Evolutionary conservation across 2,888 invertebrate species (phyloP), one percentile per base, ranked within the genome.

Genomic region (Esperia sulphurella): DNA sequence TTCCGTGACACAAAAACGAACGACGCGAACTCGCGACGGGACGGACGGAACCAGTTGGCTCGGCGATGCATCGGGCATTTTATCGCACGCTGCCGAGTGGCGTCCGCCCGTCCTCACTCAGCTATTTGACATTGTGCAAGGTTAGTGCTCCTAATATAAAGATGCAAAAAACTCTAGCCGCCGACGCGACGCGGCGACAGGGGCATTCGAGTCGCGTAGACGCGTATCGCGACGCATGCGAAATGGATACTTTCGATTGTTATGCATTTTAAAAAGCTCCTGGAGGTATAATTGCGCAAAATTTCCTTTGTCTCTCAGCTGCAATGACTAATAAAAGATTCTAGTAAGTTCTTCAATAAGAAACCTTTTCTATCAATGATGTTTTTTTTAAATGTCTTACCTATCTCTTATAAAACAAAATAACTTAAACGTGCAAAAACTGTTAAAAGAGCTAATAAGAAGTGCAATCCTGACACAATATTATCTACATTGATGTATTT

Each of bases 61-160:
- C 51, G 21, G 31, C 21, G 49, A 14, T 68, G 72, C 73, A 73
- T 71, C 76, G 68, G 50, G 50, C 61, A 64, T 66, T 65, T 44
- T 72, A 68, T 69, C 68, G 75, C 68, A 56, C 65, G 65, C 49
- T 46, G 51, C 57, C 59, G 54, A 56, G 57, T 58, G 56, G 63
- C 61, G 59, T 66, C 63, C 62, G 61, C 60, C 59, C 67, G 65
- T 61, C 60, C 61, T 65, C 50, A 33, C 47, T 79, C 80, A 86
- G 79, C 85, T 81, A 86, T 89, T 86, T 86, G 88, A 87, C 88
- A 88, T 89, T 88, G 88, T 72, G 83, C 85, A 89, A 89, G 88
- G 88, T 87, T 84, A 86, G 84, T 86, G 85, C 76, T 83, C 87
- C 85, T 86, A 82, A 83, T 86, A 79, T 81, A 86, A 82, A 84